Evolutionary conservation across 2,113 vertebrate species (phyloP).

Genomic region (Pan paniscus): DNA sequence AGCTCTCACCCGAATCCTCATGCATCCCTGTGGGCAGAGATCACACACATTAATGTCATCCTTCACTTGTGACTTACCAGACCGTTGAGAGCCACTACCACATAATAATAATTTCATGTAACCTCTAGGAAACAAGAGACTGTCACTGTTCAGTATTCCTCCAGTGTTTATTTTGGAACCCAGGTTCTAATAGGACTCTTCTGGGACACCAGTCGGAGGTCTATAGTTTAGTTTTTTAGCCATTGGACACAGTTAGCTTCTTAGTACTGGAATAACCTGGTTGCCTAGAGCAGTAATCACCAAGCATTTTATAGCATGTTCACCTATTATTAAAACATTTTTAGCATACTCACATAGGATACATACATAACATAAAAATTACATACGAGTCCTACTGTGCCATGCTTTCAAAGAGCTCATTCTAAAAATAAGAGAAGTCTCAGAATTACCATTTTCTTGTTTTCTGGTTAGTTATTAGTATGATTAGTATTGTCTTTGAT

Average conservation of each 20-base stretch:
- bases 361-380: not conserved
- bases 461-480: not conserved
- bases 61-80: not conserved
- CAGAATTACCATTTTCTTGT: not conserved
- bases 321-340: not conserved
- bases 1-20: not conserved
- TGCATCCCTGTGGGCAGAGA: not conserved
- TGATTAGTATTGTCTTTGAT: not conserved
- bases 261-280: not conserved
- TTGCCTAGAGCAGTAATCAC: not conserved
- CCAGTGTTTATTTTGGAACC: not conserved
- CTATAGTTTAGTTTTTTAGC: not conserved
- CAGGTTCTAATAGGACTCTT: not conserved
- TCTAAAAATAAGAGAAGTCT: not conserved
- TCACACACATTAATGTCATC: not conserved
- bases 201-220: not conserved
- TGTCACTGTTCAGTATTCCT: not conserved
- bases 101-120: not conserved
- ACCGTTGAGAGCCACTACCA: not conserved
- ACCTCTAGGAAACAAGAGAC: not conserved
- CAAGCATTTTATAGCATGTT: not conserved
- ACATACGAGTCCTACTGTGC: rapidly evolving
- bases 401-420: not conserved
- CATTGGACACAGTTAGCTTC: not conserved
- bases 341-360: not conserved